These are phyloP conservation scores for Rhagoletis zephyria DNA, from an alignment of 1,140 invertebrate genomes.

Conservation along the genomic window DNA sequence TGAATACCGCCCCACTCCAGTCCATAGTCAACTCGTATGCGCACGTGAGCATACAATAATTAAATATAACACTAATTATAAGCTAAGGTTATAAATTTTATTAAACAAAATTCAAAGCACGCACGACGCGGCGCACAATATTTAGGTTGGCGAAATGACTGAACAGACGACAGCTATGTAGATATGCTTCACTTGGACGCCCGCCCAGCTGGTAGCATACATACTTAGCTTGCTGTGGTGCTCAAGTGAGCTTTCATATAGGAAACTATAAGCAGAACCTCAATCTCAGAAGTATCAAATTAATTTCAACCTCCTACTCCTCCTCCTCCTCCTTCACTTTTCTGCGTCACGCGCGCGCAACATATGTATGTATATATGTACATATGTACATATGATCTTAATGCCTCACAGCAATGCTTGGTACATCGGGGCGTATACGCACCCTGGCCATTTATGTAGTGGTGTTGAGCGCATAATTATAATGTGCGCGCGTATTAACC, in stretches of 20 bases:
- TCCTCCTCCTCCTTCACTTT: no score
- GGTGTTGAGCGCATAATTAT: slow-evolving; percentile 37
- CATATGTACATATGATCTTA: no score
- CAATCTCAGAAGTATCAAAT: no score
- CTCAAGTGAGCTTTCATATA: background rate
- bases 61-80: slow-evolving; percentile 1
- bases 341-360: background rate
- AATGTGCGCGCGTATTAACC: slow-evolving; percentile 1
- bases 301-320: background rate
- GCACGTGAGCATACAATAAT: background rate
- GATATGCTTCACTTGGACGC: background rate
- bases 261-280: background rate
- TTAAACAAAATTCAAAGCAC: slow-evolving; percentile 15
- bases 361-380: no score
- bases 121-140: background rate
- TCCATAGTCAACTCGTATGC: no score
- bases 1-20: no score
- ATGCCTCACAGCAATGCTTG: background rate
- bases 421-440: slow-evolving; percentile 27
- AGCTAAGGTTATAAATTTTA: slow-evolving; percentile 32
- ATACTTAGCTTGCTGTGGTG: background rate
- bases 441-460: background rate
- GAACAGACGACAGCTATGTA: background rate
- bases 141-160: background rate
- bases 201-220: background rate